Evolutionary conservation across 2,113 vertebrate genomes (phyloP).

Genomic region (Riparia riparia): DNA sequence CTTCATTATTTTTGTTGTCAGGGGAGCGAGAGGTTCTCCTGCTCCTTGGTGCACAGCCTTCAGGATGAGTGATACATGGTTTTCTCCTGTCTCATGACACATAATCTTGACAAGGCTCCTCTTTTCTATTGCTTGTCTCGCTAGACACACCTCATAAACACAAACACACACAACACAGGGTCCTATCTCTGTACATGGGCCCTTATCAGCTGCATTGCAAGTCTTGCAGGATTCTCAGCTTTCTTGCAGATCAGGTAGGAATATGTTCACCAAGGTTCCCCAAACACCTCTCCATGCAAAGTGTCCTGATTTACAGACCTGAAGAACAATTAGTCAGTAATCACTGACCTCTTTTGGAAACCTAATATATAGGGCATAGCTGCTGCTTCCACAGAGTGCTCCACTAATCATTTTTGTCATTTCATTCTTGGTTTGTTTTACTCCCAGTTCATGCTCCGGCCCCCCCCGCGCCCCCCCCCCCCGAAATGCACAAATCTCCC

Average conservation of each 20-base stretch:
- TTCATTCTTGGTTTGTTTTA: not conserved
- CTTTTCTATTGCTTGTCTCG: constrained; percentile 62
- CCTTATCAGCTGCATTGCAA: not conserved
- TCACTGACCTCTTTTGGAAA: not conserved
- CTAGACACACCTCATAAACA: constrained; percentile 8
- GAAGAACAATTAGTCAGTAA: not conserved
- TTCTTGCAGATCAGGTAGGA: not conserved
- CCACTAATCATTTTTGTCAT: not conserved
- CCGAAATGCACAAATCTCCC: not conserved
- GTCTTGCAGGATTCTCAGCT: not conserved
- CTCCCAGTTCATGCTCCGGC: not conserved
- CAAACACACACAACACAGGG: not conserved
- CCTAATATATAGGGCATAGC: not conserved
- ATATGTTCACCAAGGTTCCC: not conserved
- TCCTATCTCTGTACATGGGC: not conserved
- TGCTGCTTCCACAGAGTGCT: not conserved
- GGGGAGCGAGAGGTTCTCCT: constrained; percentile 61
- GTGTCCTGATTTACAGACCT: not conserved
- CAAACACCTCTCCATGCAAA: not conserved
- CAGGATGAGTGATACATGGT: constrained; percentile 73
- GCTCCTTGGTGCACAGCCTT: constrained; percentile 71
- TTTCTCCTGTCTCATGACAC: constrained; percentile 52
- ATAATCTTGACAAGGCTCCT: constrained; percentile 68
- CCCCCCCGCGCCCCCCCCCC: too few species aligned
- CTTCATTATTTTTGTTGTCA: constrained; percentile 80